phyloP scores from a whole-genome alignment of 2,797 vertebrate genomes.

The Sparidentex hasta region DNA sequence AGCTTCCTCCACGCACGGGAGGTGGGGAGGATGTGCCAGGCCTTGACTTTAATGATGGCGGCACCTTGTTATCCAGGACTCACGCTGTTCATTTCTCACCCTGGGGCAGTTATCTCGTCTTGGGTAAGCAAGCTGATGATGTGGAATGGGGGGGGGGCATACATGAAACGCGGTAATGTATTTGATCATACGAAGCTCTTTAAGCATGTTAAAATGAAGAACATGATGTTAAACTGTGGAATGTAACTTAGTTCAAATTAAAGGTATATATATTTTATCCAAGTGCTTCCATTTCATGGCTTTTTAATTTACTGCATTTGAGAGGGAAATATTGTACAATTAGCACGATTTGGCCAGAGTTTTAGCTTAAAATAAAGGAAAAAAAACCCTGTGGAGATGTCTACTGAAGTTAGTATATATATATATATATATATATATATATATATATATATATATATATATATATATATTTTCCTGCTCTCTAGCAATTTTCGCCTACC shows the following conservation, averaged over 20 bases:
- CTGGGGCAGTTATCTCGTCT: conserved; percentile 21
- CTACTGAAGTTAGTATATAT: too few species aligned
- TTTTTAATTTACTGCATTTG: neutral
- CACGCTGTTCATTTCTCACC: conserved; percentile 55
- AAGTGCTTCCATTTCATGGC: neutral
- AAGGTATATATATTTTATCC: neutral
- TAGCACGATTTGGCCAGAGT: too few species aligned
- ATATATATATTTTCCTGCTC: too few species aligned
- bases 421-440: too few species aligned
- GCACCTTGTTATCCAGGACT: conserved; percentile 59
- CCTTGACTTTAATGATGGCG: conserved; percentile 56
- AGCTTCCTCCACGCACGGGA: neutral
- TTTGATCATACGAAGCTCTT: neutral
- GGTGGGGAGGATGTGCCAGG: conserved; percentile 26
- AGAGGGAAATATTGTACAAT: neutral
- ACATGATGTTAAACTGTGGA: neutral
- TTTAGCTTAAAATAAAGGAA: too few species aligned
- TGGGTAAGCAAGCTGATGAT: conserved; percentile 38
- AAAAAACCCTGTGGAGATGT: too few species aligned
- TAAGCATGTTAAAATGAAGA: neutral
- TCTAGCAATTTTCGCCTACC: too few species aligned
- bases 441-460: too few species aligned
- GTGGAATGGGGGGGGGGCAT: neutral
- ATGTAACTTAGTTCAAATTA: too few species aligned
- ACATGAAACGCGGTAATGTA: neutral